Percentiles rank a stretch among this genome's conserved stretches.
Conservation (phyloP, 2,113 vertebrate genomes). For the Thamnophis sirtalis region DNA sequence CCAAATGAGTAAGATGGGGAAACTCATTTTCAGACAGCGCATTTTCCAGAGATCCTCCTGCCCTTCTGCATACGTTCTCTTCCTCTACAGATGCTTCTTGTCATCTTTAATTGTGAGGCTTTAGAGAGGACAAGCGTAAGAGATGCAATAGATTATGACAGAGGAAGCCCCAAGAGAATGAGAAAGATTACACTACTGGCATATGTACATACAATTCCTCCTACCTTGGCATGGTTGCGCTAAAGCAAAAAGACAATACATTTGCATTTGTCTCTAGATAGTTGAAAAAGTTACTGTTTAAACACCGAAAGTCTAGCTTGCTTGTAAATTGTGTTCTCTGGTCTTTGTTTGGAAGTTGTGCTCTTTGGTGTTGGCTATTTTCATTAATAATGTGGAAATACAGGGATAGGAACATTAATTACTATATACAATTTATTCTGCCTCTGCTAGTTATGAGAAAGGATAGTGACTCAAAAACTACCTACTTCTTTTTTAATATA, state of each 20-base stretch:
- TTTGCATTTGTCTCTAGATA: background rate
- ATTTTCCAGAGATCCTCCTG: background rate
- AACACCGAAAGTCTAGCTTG: background rate
- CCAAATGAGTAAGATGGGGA: background rate
- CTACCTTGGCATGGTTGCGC: background rate
- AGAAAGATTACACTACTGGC: background rate
- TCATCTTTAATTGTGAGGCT: constrained; percentile 8
- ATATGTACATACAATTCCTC: background rate
- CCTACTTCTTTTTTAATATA: no score
- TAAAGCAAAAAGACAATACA: background rate
- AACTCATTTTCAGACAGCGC: background rate
- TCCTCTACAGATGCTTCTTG: background rate
- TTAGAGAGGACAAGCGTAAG: background rate
- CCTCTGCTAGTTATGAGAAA: background rate
- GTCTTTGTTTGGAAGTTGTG: background rate
- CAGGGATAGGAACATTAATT: background rate
- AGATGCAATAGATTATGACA: background rate
- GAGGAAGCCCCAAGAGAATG: background rate
- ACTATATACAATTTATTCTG: background rate
- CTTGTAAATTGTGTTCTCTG: background rate
- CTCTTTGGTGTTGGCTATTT: background rate
- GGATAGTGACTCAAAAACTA: background rate
- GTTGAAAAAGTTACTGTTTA: background rate
- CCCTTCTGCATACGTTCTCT: background rate
- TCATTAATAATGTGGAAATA: background rate